phyloP scores from a whole-genome alignment of 1,140 invertebrate genomes.

The Dendroctonus valens region DNA sequence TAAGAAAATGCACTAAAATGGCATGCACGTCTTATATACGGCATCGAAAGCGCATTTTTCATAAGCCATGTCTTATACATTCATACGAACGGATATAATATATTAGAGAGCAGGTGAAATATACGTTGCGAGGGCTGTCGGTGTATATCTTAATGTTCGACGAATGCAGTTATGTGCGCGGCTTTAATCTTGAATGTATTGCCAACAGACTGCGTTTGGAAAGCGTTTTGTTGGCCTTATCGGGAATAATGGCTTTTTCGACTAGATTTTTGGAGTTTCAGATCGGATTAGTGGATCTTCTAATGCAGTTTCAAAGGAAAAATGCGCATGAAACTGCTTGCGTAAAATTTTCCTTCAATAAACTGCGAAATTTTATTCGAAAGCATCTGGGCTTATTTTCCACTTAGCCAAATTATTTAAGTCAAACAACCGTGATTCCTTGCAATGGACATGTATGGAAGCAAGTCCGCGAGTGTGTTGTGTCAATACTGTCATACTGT shows the following conservation, averaged over 20 bases:
- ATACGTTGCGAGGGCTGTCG: conserved; percentile 13
- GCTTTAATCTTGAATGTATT: conserved; percentile 18
- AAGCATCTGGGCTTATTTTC: no score
- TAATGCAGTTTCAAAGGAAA: no score
- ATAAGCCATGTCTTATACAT: conserved; percentile 18
- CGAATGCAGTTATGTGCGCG: conserved; percentile 9
- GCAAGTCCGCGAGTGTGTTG: no score
- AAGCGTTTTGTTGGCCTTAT: neutral
- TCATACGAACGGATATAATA: conserved; percentile 21
- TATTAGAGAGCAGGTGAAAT: conserved; percentile 23
- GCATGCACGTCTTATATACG: conserved; percentile 3
- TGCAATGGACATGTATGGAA: no score
- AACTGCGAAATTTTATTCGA: no score
- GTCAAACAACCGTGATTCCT: no score
- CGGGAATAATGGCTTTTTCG: neutral
- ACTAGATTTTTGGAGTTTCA: no score
- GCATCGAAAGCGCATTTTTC: conserved; percentile 22
- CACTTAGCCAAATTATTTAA: no score
- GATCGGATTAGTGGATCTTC: neutral
- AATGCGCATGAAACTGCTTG: no score
- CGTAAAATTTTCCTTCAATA: no score
- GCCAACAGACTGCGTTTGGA: neutral
- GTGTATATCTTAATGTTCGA: conserved; percentile 22
- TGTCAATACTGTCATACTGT: no score
- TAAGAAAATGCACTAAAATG: neutral